Evolutionary conservation across 2,113 vertebrate species (phyloP).

Genomic region (Trinectes maculatus): DNA sequence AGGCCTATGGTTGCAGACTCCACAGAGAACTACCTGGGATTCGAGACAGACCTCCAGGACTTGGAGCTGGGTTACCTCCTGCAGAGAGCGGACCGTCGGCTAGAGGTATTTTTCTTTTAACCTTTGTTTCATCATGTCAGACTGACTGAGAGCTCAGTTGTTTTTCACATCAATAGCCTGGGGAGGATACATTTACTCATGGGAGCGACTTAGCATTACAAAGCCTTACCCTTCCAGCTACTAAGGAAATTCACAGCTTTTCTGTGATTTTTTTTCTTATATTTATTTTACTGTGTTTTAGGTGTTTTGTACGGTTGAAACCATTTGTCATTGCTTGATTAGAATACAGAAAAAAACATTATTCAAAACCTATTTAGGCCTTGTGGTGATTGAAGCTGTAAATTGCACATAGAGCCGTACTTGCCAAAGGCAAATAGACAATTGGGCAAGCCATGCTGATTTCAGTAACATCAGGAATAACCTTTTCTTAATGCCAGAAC

Average conservation of each 20-base stretch:
- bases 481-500: too few species aligned
- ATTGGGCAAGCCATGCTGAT: neutral
- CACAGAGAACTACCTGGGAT: slow-evolving; percentile 95
- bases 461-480: neutral
- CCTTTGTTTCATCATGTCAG: slow-evolving; percentile 37
- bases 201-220: slow-evolving; percentile 26
- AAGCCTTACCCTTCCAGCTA: slow-evolving; percentile 8
- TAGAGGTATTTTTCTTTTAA: slow-evolving; percentile 80
- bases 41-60: slow-evolving; percentile 96
- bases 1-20: slow-evolving; percentile 94
- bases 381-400: neutral
- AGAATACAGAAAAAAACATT: neutral
- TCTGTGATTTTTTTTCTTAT: slow-evolving; percentile 12
- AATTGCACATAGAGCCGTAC: neutral
- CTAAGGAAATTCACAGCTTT: slow-evolving; percentile 13
- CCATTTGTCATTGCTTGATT: neutral
- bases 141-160: slow-evolving; percentile 13
- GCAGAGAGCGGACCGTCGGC: slow-evolving; percentile 90
- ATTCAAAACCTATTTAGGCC: neutral
- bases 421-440: too few species aligned
- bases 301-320: neutral
- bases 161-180: slow-evolving; percentile 22
- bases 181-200: slow-evolving; percentile 12
- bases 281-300: slow-evolving; percentile 4
- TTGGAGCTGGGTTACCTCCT: slow-evolving; percentile 92